phyloP scores from a whole-genome alignment of 2,888 invertebrate genomes.

The Agonopterix heracliana region DNA sequence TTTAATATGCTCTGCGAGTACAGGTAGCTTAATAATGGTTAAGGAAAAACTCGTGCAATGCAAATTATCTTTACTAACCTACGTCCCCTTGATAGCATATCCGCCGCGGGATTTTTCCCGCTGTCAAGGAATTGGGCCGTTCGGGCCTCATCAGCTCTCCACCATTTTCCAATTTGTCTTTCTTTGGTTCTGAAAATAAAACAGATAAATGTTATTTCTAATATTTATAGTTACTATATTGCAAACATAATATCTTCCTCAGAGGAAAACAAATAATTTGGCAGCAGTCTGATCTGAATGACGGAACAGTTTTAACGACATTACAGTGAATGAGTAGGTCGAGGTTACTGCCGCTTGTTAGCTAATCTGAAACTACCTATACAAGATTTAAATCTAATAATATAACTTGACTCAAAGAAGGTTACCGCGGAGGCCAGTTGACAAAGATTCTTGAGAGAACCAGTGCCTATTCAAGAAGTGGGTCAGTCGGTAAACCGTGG shows the following conservation, averaged over 20 bases:
- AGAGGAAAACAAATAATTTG: not conserved
- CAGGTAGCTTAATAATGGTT: slow-evolving; percentile 2
- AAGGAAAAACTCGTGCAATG: not conserved
- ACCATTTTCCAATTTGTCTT: slow-evolving; percentile 91
- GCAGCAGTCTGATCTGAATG: no score
- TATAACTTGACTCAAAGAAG: no score
- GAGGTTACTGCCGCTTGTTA: not conserved
- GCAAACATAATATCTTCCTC: not conserved
- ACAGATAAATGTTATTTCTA: slow-evolving; percentile 3
- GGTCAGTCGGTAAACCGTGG: no score
- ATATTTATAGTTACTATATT: not conserved
- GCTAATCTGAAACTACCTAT: no score
- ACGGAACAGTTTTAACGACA: no score
- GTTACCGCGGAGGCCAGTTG: no score
- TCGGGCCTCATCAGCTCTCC: slow-evolving; percentile 79
- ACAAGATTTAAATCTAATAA: no score
- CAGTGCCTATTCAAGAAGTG: no score
- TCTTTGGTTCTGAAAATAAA: slow-evolving; percentile 89
- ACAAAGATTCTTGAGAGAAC: no score
- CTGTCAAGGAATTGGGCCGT: slow-evolving; percentile 87
- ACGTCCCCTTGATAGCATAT: slow-evolving; percentile 89
- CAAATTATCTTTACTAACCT: slow-evolving; percentile 10
- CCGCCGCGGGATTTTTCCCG: slow-evolving; percentile 85
- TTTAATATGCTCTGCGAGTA: slow-evolving; percentile 6
- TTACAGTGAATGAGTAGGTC: not conserved